phyloP scores from a whole-genome alignment of 2,113 vertebrate genomes.

The Nycticorax nycticorax region DNA sequence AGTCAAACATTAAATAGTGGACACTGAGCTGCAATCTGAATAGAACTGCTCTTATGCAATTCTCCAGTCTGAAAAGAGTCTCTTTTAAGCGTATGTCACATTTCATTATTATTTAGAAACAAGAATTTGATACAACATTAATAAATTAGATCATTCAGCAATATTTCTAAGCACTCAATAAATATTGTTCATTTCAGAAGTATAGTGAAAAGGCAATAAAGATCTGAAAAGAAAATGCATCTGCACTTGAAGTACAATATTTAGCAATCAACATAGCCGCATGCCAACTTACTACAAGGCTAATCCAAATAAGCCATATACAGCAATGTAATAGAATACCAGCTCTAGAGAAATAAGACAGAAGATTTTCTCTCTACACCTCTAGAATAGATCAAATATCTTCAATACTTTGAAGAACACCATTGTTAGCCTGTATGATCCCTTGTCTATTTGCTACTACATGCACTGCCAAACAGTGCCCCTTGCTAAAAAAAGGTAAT shows the following conservation, averaged over 20 bases:
- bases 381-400: background rate
- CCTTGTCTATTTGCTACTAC: background rate
- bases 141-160: background rate
- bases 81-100: background rate
- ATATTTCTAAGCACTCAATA: background rate
- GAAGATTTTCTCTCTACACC: background rate
- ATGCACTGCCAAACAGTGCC: background rate
- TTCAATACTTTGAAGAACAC: background rate
- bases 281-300: background rate
- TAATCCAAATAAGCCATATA: background rate
- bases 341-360: background rate
- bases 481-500: background rate
- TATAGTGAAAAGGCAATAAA: conserved; percentile 7
- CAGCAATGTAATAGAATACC: background rate
- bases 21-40: background rate
- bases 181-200: background rate
- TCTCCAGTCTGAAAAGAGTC: background rate
- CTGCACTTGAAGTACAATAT: background rate
- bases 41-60: background rate
- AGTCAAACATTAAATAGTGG: background rate
- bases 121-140: background rate
- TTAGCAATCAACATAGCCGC: background rate
- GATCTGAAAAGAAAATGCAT: background rate
- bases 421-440: background rate
- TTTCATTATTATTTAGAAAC: background rate